Percentiles rank a stretch among this genome's conserved stretches.
These are phyloP conservation scores for Mallateleia sp. DNA, from an alignment of 2,888 invertebrate species.

Conservation along the genomic window DNA sequence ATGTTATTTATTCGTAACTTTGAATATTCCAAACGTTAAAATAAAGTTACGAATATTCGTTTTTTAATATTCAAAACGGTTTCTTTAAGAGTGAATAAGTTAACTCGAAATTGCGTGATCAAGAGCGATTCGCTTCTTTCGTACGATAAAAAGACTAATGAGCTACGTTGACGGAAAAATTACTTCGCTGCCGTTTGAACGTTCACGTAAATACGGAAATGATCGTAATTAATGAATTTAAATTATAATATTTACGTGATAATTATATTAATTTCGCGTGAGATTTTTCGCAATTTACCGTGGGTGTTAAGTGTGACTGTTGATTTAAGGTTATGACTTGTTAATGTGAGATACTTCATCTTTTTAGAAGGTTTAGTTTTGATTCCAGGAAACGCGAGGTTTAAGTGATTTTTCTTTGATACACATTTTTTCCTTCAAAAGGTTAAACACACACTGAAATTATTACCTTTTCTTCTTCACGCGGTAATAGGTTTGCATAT, in stretches of 20 bases:
- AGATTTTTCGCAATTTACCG: slow-evolving; percentile 69
- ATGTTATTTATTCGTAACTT: no score
- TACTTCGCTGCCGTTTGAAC: slow-evolving; percentile 57
- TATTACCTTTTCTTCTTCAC: slow-evolving; percentile 31
- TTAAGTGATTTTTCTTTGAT: slow-evolving; percentile 18
- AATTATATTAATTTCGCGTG: slow-evolving; percentile 71
- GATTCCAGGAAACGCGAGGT: slow-evolving; percentile 21
- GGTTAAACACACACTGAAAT: slow-evolving; percentile 26
- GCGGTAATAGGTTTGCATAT: slow-evolving; percentile 3
- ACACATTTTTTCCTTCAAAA: slow-evolving; percentile 22
- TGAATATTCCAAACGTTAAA: no score
- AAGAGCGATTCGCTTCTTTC: slow-evolving; percentile 56
- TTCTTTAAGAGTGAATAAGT: not conserved
- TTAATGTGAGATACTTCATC: slow-evolving; percentile 40
- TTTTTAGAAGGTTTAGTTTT: slow-evolving; percentile 12
- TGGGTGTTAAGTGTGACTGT: slow-evolving; percentile 40
- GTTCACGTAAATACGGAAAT: slow-evolving; percentile 72
- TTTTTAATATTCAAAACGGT: slow-evolving; percentile 27
- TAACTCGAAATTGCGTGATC: slow-evolving; percentile 65
- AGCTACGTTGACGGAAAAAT: slow-evolving; percentile 70
- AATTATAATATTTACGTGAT: slow-evolving; percentile 68
- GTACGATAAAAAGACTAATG: slow-evolving; percentile 66
- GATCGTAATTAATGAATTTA: slow-evolving; percentile 60
- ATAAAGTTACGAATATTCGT: not conserved
- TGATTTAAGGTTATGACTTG: slow-evolving; percentile 53